These are phyloP conservation scores for Strigops habroptila DNA, from an alignment of 2,113 vertebrate species.

Conservation along the genomic window DNA sequence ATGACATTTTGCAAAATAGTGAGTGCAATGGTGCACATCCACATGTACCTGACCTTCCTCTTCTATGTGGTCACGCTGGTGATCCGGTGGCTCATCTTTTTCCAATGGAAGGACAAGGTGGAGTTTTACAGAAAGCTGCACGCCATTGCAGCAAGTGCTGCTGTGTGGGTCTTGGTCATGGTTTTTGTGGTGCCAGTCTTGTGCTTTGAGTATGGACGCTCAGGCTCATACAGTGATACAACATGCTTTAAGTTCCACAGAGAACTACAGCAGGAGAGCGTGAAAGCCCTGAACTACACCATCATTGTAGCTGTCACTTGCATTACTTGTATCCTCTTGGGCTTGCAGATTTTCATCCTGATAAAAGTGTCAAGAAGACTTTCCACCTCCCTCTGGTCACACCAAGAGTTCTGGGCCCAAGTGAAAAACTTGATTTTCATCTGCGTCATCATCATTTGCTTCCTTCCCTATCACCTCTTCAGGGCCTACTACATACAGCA, in stretches of 20 bases:
- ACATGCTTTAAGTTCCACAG: conserved; percentile 81
- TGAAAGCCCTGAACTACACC: conserved; percentile 75
- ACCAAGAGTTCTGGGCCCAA: conserved; percentile 89
- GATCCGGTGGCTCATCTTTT: conserved; percentile 79
- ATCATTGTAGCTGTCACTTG: conserved; percentile 56
- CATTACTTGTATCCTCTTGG: conserved; percentile 61
- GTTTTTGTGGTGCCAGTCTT: conserved; percentile 63
- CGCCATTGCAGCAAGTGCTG: conserved; percentile 67
- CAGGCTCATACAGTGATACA: neutral
- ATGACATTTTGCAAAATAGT: conserved; percentile 73
- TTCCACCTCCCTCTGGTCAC: conserved; percentile 51
- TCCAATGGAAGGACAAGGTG: conserved; percentile 70
- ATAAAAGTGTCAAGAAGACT: conserved; percentile 65
- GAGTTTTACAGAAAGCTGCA: conserved; percentile 80
- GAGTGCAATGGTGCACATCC: conserved; percentile 88
- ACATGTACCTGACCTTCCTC: conserved; percentile 90
- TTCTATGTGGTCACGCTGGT: conserved; percentile 85
- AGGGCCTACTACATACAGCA: conserved; percentile 76
- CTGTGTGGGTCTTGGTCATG: conserved; percentile 76
- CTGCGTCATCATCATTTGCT: conserved; percentile 81
- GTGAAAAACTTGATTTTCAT: conserved; percentile 86
- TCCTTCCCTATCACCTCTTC: conserved; percentile 87
- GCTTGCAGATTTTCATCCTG: conserved; percentile 76
- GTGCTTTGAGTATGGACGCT: conserved; percentile 69
- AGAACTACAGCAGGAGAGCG: neutral